Evolutionary conservation across 2,888 invertebrate species (phyloP).

Genomic region (Plebejus melissa): DNA sequence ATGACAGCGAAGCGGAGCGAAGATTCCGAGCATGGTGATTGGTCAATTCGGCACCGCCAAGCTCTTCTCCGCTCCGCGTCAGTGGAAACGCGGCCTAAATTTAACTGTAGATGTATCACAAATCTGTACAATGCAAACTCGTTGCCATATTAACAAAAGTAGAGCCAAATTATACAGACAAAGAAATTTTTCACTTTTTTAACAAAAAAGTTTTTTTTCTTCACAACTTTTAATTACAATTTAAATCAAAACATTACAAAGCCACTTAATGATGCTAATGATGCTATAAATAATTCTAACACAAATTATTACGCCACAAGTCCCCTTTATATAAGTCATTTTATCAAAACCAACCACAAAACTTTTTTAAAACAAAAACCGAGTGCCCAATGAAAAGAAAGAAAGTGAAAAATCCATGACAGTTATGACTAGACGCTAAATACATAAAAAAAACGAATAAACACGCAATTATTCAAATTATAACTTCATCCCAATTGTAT

Average conservation of each 20-base stretch:
- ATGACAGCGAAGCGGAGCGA: no score
- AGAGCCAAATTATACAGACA: conserved; percentile 13
- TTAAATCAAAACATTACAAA: conserved; percentile 16
- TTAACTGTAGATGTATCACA: not conserved
- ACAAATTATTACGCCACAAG: not conserved
- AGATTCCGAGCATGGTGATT: no score
- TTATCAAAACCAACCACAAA: not conserved
- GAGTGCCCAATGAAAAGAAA: not conserved
- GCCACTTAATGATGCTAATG: not conserved
- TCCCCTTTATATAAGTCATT: conserved; percentile 1
- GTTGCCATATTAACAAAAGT: conserved; percentile 23
- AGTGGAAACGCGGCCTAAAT: not conserved
- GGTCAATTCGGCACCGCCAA: no score
- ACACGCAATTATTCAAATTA: not conserved
- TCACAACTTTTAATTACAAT: not conserved
- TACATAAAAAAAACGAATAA: not conserved
- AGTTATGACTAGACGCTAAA: conserved; percentile 5
- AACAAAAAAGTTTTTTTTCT: conserved; percentile 22
- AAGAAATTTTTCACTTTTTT: conserved; percentile 23
- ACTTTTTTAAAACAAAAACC: not conserved
- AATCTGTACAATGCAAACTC: conserved; percentile 26
- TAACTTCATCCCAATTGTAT: not conserved
- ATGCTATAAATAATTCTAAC: conserved; percentile 4
- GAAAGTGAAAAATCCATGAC: not conserved
- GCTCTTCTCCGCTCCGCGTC: no score